Evolutionary conservation across 2,797 vertebrate genomes (phyloP).

Genomic region (Sebastes nivosus): DNA sequence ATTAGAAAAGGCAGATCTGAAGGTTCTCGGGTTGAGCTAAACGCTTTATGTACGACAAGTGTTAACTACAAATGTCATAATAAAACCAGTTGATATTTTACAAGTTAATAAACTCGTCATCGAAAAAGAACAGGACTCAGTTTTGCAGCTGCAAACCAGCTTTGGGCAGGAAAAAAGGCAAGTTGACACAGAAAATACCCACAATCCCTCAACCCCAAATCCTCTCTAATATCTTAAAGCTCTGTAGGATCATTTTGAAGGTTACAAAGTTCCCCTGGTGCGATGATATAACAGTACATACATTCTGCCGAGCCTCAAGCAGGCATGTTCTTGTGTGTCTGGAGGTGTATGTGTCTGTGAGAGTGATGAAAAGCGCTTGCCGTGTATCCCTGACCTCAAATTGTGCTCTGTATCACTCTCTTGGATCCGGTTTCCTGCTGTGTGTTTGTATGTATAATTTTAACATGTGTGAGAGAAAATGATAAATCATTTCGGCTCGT

Average conservation of each 20-base stretch:
- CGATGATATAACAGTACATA: slow-evolving; percentile 3
- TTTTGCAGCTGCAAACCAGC: slow-evolving; percentile 19
- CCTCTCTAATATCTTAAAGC: neutral
- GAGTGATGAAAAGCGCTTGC: slow-evolving; percentile 11
- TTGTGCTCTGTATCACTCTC: slow-evolving; percentile 6
- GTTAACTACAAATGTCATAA: neutral
- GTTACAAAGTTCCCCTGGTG: slow-evolving; percentile 1
- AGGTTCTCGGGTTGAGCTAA: neutral
- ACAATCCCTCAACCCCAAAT: neutral
- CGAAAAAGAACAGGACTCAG: neutral
- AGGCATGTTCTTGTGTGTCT: neutral
- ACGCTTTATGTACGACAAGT: neutral
- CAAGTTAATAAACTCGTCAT: neutral
- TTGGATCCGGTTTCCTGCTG: slow-evolving; percentile 42
- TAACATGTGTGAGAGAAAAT: neutral
- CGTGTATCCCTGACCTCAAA: slow-evolving; percentile 43
- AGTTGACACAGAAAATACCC: slow-evolving; percentile 15
- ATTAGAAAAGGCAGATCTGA: neutral
- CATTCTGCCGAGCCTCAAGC: slow-evolving; percentile 15
- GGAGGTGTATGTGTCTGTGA: neutral
- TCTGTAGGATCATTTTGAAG: slow-evolving; percentile 7
- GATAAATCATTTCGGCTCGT: neutral
- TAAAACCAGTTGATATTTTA: neutral
- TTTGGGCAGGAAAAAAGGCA: neutral
- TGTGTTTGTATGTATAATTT: slow-evolving; percentile 29